A percentile compares a stretch with the other conserved stretches of the same genome.
Evolutionary conservation across 2,113 vertebrate genomes (phyloP).

Genomic region (Suncus etruscus): DNA sequence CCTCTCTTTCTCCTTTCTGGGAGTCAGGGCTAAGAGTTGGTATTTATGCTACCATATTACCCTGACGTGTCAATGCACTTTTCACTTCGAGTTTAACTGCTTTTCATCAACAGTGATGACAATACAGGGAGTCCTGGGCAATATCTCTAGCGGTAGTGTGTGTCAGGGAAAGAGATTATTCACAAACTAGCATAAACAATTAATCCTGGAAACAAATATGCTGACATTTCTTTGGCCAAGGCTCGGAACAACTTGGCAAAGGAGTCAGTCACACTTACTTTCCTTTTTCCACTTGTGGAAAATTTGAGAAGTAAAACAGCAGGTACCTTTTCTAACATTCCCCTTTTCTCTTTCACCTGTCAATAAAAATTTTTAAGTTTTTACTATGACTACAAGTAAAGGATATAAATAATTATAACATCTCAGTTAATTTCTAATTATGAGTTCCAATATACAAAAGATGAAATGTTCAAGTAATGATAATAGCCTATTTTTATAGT

Average conservation of each 20-base stretch:
- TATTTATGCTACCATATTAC: constrained; percentile 13
- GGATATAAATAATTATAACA: neutral
- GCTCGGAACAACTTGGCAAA: constrained; percentile 40
- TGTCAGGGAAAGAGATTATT: constrained; percentile 44
- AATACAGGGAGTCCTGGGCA: neutral
- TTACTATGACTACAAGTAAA: constrained; percentile 34
- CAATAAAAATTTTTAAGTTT: constrained; percentile 19
- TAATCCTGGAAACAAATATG: constrained; percentile 32
- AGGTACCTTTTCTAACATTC: constrained; percentile 31
- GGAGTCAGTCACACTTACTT: neutral
- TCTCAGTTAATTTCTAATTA: constrained; percentile 20
- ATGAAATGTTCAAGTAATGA: constrained; percentile 32
- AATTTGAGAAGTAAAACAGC: neutral
- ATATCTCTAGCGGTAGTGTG: constrained; percentile 8
- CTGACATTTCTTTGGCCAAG: constrained; percentile 1
- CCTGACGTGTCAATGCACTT: constrained; percentile 9
- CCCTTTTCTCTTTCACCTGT: neutral
- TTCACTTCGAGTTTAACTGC: constrained; percentile 58
- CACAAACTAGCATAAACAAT: constrained; percentile 40
- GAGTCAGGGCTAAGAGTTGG: constrained; percentile 8
- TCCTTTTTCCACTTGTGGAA: neutral
- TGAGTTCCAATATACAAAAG: neutral
- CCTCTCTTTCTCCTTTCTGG: neutral
- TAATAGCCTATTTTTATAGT: constrained; percentile 17
- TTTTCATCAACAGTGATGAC: constrained; percentile 55